Conservation (phyloP, 2,797 vertebrate genomes). For the Sorex maritimensis region DNA sequence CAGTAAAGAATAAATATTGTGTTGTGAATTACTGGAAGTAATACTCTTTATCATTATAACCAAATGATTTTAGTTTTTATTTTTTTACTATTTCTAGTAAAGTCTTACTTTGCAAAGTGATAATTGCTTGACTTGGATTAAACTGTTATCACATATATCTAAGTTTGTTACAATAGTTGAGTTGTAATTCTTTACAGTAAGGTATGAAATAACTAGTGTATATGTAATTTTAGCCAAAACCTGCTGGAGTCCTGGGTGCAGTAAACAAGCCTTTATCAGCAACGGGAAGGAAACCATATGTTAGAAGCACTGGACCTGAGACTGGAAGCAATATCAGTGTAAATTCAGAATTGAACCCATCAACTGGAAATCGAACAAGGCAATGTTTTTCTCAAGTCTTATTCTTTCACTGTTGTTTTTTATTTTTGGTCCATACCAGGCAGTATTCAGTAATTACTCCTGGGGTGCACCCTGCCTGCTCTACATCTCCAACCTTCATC, state of each 20-base stretch:
- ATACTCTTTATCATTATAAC: no score
- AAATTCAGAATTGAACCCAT: constrained; percentile 95
- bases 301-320: constrained; percentile 94
- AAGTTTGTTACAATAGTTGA: neutral
- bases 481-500: no score
- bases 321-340: constrained; percentile 94
- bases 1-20: constrained; percentile 18
- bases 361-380: constrained; percentile 95
- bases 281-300: constrained; percentile 96
- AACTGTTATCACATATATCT: constrained; percentile 29
- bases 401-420: constrained; percentile 31
- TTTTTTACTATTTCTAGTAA: constrained; percentile 58
- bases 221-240: constrained; percentile 93
- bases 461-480: no score
- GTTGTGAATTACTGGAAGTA: no score
- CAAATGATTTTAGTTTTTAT: no score
- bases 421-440: neutral
- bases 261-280: constrained; percentile 98
- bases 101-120: neutral
- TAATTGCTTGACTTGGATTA: neutral
- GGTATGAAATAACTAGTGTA: constrained; percentile 61
- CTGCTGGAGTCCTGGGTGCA: constrained; percentile 95
- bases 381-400: constrained; percentile 84
- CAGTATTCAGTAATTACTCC: no score
- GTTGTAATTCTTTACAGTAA: constrained; percentile 45